Evolutionary conservation across 2,888 invertebrate species (phyloP), one percentile per base, ranked within the genome.

Genomic region (Erebia epiphron): DNA sequence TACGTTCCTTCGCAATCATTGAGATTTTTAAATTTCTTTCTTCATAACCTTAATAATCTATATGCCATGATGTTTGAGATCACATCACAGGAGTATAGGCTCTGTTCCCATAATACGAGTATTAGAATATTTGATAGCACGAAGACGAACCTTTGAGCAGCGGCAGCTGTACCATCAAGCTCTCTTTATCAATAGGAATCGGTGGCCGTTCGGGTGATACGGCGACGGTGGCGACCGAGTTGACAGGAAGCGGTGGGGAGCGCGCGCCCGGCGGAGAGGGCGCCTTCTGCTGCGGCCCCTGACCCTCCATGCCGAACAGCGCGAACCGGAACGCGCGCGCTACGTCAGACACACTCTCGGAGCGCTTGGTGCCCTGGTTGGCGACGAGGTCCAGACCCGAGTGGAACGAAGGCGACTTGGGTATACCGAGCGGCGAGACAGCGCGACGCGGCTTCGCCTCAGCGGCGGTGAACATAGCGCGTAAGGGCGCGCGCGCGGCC

Each of bases 341-440:
- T 71, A 93, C 90, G 90, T 92, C 92, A 73, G 92, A 88, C 68
- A 91, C 91, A 79, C 90, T 91, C 83, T 90, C 90, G 72, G 90
- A 87, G 74, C 91, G 90, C 86, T 94, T 88, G 86, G 89, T 81
- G 89, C 84, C 78, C 79, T 95, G 95, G 79, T 94, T 95, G 73
- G 96, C 96, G 81, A 97, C 96, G 82, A 96, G 95, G 87, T 97
- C 97, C 79, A 97, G 94, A 71, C 97, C 97, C 90, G 97, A 97
- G 90, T 97, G 97, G 91, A 97, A 97, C 85, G 97, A 97, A 77
- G 97, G 97, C 82, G 97, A 97, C 90, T 97, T 97, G 79, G 97
- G 97, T 84, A 97, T 96, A 78, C 97, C 96, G 87, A 96, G 93
- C 80, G 95, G 94, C 83, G 94, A 94, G 86, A 94, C 93, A 86